Evolutionary conservation across 2,113 vertebrate species (phyloP), one percentile per base, ranked within the genome.

Genomic region (Lethenteron camtschaticum): DNA sequence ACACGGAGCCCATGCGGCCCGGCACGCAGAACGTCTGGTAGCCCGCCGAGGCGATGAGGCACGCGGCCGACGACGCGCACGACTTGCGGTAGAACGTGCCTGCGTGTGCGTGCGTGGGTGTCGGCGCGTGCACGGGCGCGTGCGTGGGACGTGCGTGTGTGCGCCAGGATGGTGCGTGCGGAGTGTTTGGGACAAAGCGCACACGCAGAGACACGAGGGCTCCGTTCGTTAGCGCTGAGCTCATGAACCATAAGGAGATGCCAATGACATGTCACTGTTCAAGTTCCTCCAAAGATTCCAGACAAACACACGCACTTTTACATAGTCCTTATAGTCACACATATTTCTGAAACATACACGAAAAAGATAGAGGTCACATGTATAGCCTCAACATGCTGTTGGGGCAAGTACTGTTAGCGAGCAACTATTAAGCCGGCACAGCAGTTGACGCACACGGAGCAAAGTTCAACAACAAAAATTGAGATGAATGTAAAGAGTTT

Each of bases 21-120:
- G 84, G 84, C 2, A 90, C 90, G 74, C 94, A 99, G 78, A 99
- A 99, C 81, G 90, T 90, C 79, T 96, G 92, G 82, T 99, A 96
- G 14, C 94, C 94, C 0, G 90, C 91, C 0, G 92, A 96, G 75
- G 94, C 85, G 12, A 96, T 96, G 78, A 96, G 89, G 70, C 94
- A 97, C 2, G 91, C 90, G 0, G 85, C 88, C 0, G 90, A 96
- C 0, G 94, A 90, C 0, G 94, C 94, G 2, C 94, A 97, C 0
- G 94, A 95, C 78, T 97, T 96, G 72, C 94, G 84, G 75, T 96
- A 95, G 80, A 95, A 84, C 73, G 88, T 83, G 14, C 94, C 91
- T 96, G 81, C 9, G 12, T 41, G 63, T 66, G 63, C 63, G 9
- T 9, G 24, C n/a, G n/a, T 16, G 24, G 24, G 24, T 66, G 9